Evolutionary conservation across 2,888 invertebrate genomes (phyloP).

Genomic region (Tipula confusa): DNA sequence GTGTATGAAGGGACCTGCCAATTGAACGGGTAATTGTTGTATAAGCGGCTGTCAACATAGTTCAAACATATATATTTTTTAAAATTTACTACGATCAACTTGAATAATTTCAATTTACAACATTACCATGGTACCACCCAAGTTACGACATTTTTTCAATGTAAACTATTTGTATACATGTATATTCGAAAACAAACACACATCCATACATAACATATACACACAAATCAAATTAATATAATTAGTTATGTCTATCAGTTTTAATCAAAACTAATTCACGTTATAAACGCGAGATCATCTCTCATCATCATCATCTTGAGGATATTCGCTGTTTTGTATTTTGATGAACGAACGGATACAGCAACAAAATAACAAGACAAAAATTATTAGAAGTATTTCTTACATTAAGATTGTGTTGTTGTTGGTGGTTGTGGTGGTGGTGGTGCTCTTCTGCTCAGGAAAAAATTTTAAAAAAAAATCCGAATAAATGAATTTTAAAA

Average conservation of each 20-base stretch:
- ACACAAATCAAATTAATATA: neutral
- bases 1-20: no score
- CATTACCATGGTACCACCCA: neutral
- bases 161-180: no score
- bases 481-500: conserved; percentile 25
- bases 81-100: neutral
- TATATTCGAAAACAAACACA: neutral
- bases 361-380: neutral
- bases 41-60: neutral
- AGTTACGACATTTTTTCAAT: neutral
- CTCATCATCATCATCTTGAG: neutral
- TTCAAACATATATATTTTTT: neutral
- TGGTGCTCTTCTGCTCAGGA: neutral
- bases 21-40: no score
- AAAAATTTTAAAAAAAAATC: neutral
- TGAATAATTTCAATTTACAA: neutral
- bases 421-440: neutral
- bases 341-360: conserved; percentile 12
- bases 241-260: conserved; percentile 16
- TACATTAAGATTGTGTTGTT: neutral
- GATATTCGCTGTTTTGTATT: no score
- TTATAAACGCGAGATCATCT: neutral
- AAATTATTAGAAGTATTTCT: neutral
- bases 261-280: conserved; percentile 3
- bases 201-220: neutral